phyloP scores from a whole-genome alignment of 2,113 vertebrate genomes.

The Hystrix cristata region DNA sequence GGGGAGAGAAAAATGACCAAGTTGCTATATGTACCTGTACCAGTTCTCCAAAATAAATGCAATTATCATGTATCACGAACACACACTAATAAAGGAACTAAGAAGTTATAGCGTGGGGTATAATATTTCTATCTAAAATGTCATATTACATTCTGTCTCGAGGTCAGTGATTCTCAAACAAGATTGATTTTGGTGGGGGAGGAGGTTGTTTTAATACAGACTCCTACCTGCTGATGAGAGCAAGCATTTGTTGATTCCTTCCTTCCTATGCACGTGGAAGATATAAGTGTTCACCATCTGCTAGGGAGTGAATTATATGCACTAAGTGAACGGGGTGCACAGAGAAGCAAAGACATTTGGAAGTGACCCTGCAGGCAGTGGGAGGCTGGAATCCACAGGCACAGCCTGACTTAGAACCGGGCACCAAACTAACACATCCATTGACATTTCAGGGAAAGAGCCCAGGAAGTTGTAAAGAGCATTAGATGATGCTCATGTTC shows the following conservation, averaged over 20 bases:
- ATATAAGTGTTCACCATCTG: background rate
- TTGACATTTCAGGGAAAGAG: conserved; percentile 50
- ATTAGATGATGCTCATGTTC: conserved; percentile 3
- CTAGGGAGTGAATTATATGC: too few species aligned
- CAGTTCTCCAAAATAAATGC: background rate
- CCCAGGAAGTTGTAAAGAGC: conserved; percentile 61
- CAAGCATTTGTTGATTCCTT: background rate
- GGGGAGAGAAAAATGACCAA: background rate
- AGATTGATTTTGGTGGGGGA: background rate
- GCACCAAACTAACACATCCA: background rate
- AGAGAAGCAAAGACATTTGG: background rate
- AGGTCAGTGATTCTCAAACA: background rate
- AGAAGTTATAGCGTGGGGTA: background rate
- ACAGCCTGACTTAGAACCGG: conserved; percentile 10
- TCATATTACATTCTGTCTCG: background rate
- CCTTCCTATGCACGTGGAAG: background rate
- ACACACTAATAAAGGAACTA: background rate
- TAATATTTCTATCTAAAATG: conserved; percentile 5
- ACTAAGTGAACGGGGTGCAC: background rate
- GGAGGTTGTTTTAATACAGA: background rate
- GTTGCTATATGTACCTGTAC: too few species aligned
- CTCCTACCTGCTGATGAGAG: background rate
- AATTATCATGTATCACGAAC: background rate
- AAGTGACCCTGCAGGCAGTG: background rate
- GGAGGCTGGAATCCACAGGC: background rate